Evolutionary conservation across 1,140 invertebrate species (phyloP).

Genomic region (Helicoverpa zea): DNA sequence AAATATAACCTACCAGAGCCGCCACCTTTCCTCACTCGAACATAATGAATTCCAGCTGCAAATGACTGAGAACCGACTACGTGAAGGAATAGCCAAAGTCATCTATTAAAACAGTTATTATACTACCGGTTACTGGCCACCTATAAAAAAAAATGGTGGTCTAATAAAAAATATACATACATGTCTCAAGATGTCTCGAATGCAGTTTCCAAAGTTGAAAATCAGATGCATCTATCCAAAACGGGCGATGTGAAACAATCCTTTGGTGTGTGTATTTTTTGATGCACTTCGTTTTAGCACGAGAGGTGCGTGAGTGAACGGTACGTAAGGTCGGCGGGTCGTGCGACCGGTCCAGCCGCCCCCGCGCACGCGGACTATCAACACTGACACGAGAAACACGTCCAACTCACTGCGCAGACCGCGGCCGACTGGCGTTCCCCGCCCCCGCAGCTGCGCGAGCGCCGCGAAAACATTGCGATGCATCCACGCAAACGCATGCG

Average conservation of each 20-base stretch:
- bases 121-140: conserved; percentile 29
- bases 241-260: conserved; percentile 24
- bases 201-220: conserved; percentile 47
- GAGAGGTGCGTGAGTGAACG: conserved; percentile 78
- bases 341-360: conserved; percentile 78
- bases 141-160: conserved; percentile 14
- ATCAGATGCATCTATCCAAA: conserved; percentile 62
- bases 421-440: conserved; percentile 7
- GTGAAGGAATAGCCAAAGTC: conserved; percentile 26
- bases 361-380: conserved; percentile 59
- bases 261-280: conserved; percentile 36
- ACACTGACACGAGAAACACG: conserved; percentile 17
- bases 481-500: conserved; percentile 45
- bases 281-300: conserved; percentile 48
- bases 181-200: conserved; percentile 59
- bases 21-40: not conserved
- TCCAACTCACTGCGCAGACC: conserved; percentile 9
- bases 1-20: not conserved
- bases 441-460: conserved; percentile 30
- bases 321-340: conserved; percentile 82
- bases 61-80: not conserved
- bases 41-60: not conserved
- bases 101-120: conserved; percentile 33
- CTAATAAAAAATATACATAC: conserved; percentile 60
- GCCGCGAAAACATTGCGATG: conserved; percentile 42